Evolutionary conservation across 2,113 vertebrate genomes (phyloP).

Genomic region (Capreolus pygargus): DNA sequence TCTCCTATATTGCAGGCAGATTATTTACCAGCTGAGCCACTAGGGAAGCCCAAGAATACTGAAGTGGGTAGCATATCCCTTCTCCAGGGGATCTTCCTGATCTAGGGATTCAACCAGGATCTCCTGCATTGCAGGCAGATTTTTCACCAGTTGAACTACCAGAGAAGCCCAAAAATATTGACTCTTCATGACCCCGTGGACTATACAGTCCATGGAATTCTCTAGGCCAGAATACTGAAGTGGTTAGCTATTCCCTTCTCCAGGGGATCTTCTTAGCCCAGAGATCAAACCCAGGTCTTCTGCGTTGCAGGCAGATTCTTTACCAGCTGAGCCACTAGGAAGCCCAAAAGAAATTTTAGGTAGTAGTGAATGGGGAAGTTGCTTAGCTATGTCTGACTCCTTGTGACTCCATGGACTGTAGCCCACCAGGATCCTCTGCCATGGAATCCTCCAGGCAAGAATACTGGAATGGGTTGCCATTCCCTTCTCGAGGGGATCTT

Average conservation of each 20-base stretch:
- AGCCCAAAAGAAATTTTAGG: neutral
- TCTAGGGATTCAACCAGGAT: neutral
- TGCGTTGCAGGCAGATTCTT: neutral
- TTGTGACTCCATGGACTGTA: neutral
- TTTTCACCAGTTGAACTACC: neutral
- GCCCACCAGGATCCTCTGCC: neutral
- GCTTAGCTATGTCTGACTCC: neutral
- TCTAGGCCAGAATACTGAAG: neutral
- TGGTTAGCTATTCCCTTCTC: neutral
- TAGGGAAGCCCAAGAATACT: neutral
- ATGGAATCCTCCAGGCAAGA: neutral
- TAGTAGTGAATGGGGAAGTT: neutral
- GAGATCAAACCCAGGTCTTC: neutral
- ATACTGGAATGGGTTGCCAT: neutral
- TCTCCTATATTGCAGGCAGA: neutral
- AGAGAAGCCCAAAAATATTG: neutral
- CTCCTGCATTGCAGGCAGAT: neutral
- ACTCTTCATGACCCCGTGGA: neutral
- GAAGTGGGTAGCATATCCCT: neutral
- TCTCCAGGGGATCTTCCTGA: neutral
- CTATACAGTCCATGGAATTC: neutral
- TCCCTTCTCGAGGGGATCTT: neutral
- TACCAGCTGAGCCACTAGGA: neutral
- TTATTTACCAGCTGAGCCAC: neutral
- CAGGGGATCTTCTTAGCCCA: neutral